Conservation (phyloP, 2,113 vertebrate genomes). For the Psittacus erithacus region DNA sequence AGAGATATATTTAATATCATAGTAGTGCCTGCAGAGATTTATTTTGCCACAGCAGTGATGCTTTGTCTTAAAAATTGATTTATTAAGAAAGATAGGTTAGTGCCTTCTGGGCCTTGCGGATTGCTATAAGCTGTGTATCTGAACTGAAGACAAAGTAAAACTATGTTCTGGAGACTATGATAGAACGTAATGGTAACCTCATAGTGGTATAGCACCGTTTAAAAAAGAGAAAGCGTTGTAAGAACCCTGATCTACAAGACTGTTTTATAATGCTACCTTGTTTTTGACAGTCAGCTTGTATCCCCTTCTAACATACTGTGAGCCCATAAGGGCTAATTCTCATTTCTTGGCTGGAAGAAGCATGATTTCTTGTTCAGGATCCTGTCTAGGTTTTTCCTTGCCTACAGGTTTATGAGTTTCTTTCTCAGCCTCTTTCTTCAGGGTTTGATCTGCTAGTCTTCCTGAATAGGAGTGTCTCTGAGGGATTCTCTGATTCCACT, state of each 20-base stretch:
- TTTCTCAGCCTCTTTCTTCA: background rate
- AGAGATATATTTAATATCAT: background rate
- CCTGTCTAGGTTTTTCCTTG: background rate
- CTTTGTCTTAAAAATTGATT: background rate
- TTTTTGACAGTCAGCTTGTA: background rate
- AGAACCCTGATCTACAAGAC: background rate
- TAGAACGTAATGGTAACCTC: rapidly evolving
- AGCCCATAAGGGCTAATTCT: background rate
- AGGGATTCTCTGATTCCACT: background rate
- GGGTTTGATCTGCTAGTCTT: background rate
- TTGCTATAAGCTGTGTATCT: background rate
- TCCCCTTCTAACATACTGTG: rapidly evolving
- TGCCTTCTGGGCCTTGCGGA: background rate
- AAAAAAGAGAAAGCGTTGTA: background rate
- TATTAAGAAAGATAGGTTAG: background rate
- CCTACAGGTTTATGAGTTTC: background rate
- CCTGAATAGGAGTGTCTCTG: background rate
- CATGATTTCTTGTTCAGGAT: background rate
- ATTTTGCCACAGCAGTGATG: background rate
- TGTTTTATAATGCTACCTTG: background rate
- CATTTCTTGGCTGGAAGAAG: background rate
- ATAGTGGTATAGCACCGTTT: background rate
- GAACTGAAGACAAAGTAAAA: background rate
- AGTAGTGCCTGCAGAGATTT: background rate
- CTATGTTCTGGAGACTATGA: background rate